Evolutionary conservation across 2,888 invertebrate genomes (phyloP), one percentile per base, ranked within the genome.

Genomic region (Lysandra bellargus): DNA sequence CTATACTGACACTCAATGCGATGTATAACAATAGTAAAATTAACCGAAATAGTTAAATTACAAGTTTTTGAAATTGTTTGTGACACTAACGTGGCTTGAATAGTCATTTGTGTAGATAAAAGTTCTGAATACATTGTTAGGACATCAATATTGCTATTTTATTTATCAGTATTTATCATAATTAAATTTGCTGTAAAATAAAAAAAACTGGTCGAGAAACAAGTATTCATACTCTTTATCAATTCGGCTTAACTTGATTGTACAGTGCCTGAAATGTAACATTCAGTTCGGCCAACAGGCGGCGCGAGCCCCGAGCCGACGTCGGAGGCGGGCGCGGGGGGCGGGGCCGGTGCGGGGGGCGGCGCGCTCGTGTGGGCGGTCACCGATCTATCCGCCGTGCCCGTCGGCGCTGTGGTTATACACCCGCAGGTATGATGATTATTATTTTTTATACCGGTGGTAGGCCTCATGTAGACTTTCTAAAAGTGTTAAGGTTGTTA

Each of bases 361-460:
- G 83, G 83, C 37, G 83, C 86, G 4, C 86, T 93, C 1, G 96
- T 98, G 88, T 98, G 98, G 98, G 98, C 98, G 78, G 98, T 98
- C 79, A 97, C 98, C 57, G 97, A 97, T 91, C 96, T 98, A 90
- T 96, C 97, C 72, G 96, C 96, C 83, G 98, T 98, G 81, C 98
- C 98, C 78, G 95, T 97, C 80, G 98, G 98, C 81, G 98, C 98
- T 84, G 95, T 98, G 85, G 97, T 98, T 85, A 98, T 99, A 89
- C 97, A 98, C 90, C 98, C 98, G 40, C 95, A 96, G 94, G 96
- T 96, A 78, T 33, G 4, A 33, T 23, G 12, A 57, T 57, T 0
- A 57, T 57, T 57, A 57, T 57, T 4, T 17, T 14, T 23, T 23
- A 23, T 23, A 23, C 23, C 23, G 23, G 23, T 23, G 23, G 23